Percentiles rank a stretch among this genome's conserved stretches.
phyloP scores from a whole-genome alignment of 2,113 vertebrate species.

The Amphilophus citrinellus region DNA sequence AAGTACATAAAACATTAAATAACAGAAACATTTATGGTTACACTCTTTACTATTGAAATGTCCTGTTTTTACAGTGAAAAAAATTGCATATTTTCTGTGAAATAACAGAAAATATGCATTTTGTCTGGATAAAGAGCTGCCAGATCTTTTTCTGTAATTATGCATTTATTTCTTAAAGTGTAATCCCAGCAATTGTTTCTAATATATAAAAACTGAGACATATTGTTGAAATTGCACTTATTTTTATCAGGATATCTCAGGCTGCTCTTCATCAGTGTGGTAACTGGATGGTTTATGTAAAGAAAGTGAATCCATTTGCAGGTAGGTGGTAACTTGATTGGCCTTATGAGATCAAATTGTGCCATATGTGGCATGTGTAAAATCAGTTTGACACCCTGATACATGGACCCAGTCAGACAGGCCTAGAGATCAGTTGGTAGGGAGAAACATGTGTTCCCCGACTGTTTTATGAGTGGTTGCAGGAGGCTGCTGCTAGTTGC shows the following conservation, averaged over 20 bases:
- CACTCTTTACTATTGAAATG: too few relatives aligned
- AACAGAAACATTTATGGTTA: background rate
- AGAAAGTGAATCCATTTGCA: background rate
- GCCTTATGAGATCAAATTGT: background rate
- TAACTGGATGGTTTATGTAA: background rate
- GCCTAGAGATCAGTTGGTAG: accelerated
- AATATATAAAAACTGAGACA: background rate
- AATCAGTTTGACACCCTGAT: background rate
- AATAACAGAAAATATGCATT: background rate
- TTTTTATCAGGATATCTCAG: background rate
- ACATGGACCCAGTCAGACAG: background rate
- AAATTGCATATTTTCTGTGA: background rate
- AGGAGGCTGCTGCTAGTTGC: background rate
- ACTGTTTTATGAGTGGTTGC: background rate
- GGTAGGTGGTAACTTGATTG: accelerated
- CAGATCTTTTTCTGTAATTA: background rate
- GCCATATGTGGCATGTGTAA: background rate
- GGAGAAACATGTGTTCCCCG: background rate
- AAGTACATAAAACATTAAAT: background rate
- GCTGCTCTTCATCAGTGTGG: background rate
- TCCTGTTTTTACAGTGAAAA: background rate
- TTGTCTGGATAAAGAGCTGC: background rate
- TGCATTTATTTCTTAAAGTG: background rate
- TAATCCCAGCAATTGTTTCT: background rate
- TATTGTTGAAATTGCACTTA: background rate